Evolutionary conservation across 1,140 invertebrate genomes (phyloP), one percentile per base, ranked within the genome.

Genomic region (Neotoxoptera formosana): DNA sequence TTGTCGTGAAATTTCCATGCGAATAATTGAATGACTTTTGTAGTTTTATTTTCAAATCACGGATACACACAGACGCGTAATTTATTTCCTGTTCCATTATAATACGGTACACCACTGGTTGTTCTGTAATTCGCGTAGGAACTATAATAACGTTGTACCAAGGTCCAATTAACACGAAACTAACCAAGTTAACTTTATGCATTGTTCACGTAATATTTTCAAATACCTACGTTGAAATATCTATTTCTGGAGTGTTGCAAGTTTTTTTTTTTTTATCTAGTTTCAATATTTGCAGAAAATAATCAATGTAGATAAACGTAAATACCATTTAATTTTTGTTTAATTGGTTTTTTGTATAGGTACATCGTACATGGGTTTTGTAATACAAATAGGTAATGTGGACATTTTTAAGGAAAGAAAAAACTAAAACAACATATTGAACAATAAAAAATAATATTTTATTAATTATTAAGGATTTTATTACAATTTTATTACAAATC

Each of bases 371-470:
- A 51, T 36, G n/a, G 20, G 30, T 8, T 60, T 30, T 60, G 25
- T 60, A 9, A 17, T 17, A 76, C 1, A 7, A n/a, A 76, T n/a
- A n/a, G 17, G 6, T 67, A n/a, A 67, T 30, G 60, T 67, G 30
- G 60, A 67, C 30, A 30, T 67, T 4, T 67, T n/a, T 30, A 36
- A 60, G 51, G 53, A 90, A 90, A 60, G 7, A 90, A 67, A 21
- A n/a, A 67, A 90, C 6, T 21, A 53, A 67, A 90, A 88, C 60
- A 56, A 36, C 30, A 83, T 34, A 51, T 53, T 86, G 91, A 93
- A 93, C 81, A 56, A 93, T 93, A 93, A 84, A 93, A 92, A 93
- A 93, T 93, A 93, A 83, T 93, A 84, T 86, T 84, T 93, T 93
- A 93, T 84, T 83, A 83, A 93, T 56, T 56, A 53, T 56, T 56